phyloP scores from a whole-genome alignment of 35 echinoderm and acorn worm species.

The Eucidaris tribuloides region DNA sequence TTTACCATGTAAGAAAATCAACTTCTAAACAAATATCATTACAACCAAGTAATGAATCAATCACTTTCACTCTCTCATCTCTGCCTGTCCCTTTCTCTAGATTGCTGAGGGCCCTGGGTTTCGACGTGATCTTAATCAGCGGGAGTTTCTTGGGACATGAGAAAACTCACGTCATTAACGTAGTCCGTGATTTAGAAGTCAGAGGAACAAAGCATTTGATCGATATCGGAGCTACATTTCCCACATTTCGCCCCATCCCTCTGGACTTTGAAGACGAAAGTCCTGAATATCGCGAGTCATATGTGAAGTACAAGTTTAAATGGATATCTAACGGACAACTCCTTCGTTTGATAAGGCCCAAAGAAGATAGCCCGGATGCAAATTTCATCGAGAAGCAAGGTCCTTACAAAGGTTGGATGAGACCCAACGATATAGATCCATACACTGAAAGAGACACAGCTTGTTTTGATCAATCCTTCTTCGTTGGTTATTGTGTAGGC shows the following conservation, averaged over 20 bases:
- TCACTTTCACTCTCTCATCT: no score
- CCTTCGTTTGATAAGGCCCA: no score
- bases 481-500: no score
- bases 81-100: not conserved
- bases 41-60: no score
- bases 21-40: no score
- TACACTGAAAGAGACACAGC: no score
- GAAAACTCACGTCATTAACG: not conserved
- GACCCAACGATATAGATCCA: no score
- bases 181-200: not conserved
- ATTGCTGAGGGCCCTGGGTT: not conserved
- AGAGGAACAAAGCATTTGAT: not conserved
- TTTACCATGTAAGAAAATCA: no score
- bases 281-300: not conserved
- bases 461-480: no score
- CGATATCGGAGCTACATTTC: not conserved
- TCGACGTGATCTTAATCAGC: not conserved
- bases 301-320: not conserved
- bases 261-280: not conserved
- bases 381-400: no score
- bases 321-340: not conserved
- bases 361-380: no score
- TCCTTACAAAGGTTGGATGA: no score
- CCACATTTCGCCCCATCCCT: constrained; percentile 1
- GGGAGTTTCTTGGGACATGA: not conserved